Percentiles rank a stretch among this genome's conserved stretches.
Conservation (phyloP, 2,888 invertebrate species). For the Coronaproctus castanopsis region DNA sequence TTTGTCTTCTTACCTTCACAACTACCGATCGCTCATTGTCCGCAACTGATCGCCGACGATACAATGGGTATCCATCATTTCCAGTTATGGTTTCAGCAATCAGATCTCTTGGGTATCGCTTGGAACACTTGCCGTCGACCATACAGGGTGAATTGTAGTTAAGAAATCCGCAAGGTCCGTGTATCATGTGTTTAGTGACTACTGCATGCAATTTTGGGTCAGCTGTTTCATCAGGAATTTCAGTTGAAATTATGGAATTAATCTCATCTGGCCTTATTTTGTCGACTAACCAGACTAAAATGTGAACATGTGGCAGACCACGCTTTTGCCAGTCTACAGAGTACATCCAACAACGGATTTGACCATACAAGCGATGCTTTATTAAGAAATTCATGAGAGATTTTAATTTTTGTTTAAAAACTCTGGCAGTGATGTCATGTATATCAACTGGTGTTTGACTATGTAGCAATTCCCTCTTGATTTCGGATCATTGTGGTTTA, state of each 20-base stretch:
- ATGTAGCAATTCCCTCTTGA: slow-evolving; percentile 15
- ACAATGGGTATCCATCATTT: slow-evolving; percentile 24
- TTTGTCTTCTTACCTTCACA: slow-evolving; percentile 13
- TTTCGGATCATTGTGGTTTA: slow-evolving; percentile 22
- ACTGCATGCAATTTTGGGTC: slow-evolving; percentile 20
- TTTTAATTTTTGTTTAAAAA: slow-evolving; percentile 16
- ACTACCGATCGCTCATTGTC: slow-evolving; percentile 21
- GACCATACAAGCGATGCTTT: slow-evolving; percentile 14
- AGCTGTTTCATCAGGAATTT: slow-evolving; percentile 22
- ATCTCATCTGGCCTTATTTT: slow-evolving; percentile 22
- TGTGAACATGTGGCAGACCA: slow-evolving; percentile 22
- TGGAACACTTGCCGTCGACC: slow-evolving; percentile 20
- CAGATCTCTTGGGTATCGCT: slow-evolving; percentile 18
- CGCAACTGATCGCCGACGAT: slow-evolving; percentile 19
- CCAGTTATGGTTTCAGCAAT: slow-evolving; percentile 22
- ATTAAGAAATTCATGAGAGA: slow-evolving; percentile 11
- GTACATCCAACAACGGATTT: slow-evolving; percentile 19
- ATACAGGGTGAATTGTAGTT: slow-evolving; percentile 20
- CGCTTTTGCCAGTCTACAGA: slow-evolving; percentile 22
- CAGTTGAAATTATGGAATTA: slow-evolving; percentile 23
- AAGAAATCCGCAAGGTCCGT: slow-evolving; percentile 20
- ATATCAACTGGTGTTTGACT: slow-evolving; percentile 20
- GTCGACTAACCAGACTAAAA: slow-evolving; percentile 23
- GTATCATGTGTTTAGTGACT: slow-evolving; percentile 24
- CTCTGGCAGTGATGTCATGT: slow-evolving; percentile 16